Percentiles rank a stretch among this genome's conserved stretches.
Evolutionary conservation across 2,113 vertebrate species (phyloP).

Genomic region (Uropsilus gracilis): DNA sequence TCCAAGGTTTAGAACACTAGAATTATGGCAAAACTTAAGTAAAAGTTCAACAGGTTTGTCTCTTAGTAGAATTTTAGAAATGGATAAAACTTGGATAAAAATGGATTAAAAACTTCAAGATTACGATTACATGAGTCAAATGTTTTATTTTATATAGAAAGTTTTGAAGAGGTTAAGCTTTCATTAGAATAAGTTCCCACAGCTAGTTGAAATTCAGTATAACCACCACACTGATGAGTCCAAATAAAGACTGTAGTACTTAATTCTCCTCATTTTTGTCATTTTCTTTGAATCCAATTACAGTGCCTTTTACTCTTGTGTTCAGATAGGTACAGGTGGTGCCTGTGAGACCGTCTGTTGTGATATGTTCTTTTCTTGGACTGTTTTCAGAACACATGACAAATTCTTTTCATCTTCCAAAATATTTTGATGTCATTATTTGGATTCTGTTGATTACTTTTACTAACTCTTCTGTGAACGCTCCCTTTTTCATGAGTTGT

Average conservation of each 20-base stretch:
- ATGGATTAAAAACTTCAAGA: neutral
- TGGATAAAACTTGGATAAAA: no score
- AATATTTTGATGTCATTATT: neutral
- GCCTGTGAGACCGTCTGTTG: neutral
- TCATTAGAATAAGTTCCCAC: neutral
- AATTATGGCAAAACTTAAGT: neutral
- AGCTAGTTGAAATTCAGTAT: neutral
- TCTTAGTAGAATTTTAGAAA: slow-evolving; percentile 2
- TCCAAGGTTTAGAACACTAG: neutral
- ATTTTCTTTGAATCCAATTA: neutral
- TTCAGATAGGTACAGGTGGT: neutral
- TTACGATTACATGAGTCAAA: neutral
- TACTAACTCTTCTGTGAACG: neutral
- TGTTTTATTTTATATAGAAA: neutral
- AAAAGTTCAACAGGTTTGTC: neutral
- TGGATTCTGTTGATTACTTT: neutral
- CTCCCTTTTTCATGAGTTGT: slow-evolving; percentile 1
- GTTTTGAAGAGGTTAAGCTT: neutral
- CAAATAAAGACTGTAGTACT: neutral
- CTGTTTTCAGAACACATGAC: neutral
- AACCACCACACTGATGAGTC: neutral
- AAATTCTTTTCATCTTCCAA: slow-evolving; percentile 1
- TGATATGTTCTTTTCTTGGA: neutral
- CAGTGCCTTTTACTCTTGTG: neutral
- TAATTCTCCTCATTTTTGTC: neutral